A percentile compares a stretch with the other conserved stretches of the same genome.
These are phyloP conservation scores for Ctenochaetus hawaiiensis DNA, from an alignment of 2,797 vertebrate species.

Conservation along the genomic window DNA sequence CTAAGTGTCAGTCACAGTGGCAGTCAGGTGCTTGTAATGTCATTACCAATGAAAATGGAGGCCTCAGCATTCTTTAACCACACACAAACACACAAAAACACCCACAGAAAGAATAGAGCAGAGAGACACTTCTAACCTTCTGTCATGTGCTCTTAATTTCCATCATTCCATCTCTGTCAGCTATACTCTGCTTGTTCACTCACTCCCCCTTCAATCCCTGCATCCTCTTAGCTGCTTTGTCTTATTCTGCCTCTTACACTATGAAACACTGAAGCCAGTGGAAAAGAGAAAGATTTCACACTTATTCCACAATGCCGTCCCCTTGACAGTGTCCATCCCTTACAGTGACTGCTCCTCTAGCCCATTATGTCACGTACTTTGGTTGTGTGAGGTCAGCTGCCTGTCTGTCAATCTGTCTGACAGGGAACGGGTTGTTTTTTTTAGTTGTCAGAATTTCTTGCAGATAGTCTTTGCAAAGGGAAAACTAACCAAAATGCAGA, in stretches of 20 bases:
- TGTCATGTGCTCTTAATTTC: slow-evolving; percentile 81
- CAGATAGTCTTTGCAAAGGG: neutral
- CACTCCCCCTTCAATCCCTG: neutral
- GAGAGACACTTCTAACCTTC: slow-evolving; percentile 42
- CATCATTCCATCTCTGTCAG: slow-evolving; percentile 56
- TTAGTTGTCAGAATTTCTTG: slow-evolving; percentile 60
- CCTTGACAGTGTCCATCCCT: slow-evolving; percentile 36
- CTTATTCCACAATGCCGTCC: slow-evolving; percentile 62
- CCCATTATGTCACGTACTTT: slow-evolving; percentile 46
- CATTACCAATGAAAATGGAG: slow-evolving; percentile 57
- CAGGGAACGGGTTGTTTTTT: slow-evolving; percentile 50
- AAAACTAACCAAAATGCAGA: slow-evolving; percentile 29
- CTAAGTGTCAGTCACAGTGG: slow-evolving; percentile 41
- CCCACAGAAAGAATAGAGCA: slow-evolving; percentile 32
- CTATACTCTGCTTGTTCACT: slow-evolving; percentile 31
- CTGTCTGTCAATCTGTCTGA: slow-evolving; percentile 69
- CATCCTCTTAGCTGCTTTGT: slow-evolving; percentile 23
- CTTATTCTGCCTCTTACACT: neutral
- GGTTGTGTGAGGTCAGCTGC: slow-evolving; percentile 60
- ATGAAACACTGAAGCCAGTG: slow-evolving; percentile 4
- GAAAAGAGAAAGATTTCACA: neutral
- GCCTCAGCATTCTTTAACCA: slow-evolving; percentile 37
- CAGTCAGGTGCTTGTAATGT: slow-evolving; percentile 72
- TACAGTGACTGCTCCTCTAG: slow-evolving; percentile 26
- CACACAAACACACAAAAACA: slow-evolving; percentile 29